A percentile compares a stretch with the other conserved stretches of the same genome.
phyloP scores from a whole-genome alignment of 2,797 vertebrate genomes.

The Linurgus olivaceus region DNA sequence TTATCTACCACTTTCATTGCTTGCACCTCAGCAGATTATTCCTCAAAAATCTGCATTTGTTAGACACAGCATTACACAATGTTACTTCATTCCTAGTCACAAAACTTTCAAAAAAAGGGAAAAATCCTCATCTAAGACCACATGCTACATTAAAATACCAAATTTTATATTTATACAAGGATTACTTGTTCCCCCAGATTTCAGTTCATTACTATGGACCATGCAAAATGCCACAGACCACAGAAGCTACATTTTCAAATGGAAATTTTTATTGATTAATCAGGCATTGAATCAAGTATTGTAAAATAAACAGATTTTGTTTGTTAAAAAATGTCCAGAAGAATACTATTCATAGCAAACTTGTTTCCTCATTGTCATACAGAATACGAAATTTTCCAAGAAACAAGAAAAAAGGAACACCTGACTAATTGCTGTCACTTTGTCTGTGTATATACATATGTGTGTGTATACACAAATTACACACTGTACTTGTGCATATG shows the following conservation, averaged over 20 bases:
- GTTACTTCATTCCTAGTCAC: background rate
- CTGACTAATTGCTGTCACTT: slow-evolving; percentile 13
- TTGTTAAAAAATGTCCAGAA: slow-evolving; percentile 15
- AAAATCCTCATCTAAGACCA: background rate
- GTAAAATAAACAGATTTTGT: slow-evolving; percentile 58
- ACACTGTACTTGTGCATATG: background rate
- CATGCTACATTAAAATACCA: background rate
- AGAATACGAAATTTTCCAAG: background rate
- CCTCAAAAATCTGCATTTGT: background rate
- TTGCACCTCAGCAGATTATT: background rate
- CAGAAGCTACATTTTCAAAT: slow-evolving; percentile 31
- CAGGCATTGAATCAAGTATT: slow-evolving; percentile 34
- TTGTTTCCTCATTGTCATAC: slow-evolving; percentile 24
- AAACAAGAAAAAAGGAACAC: slow-evolving; percentile 28
- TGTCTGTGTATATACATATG: background rate
- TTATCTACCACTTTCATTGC: background rate
- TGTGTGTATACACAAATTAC: background rate
- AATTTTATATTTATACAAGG: background rate
- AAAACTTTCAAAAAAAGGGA: background rate
- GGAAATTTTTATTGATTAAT: slow-evolving; percentile 55
- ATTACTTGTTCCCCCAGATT: background rate
- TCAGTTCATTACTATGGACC: slow-evolving; percentile 18
- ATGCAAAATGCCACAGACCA: slow-evolving; percentile 56
- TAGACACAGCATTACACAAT: background rate
- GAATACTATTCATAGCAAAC: slow-evolving; percentile 41